Evolutionary conservation across 2,888 invertebrate species (phyloP).

Genomic region (Cephus pygmeus): DNA sequence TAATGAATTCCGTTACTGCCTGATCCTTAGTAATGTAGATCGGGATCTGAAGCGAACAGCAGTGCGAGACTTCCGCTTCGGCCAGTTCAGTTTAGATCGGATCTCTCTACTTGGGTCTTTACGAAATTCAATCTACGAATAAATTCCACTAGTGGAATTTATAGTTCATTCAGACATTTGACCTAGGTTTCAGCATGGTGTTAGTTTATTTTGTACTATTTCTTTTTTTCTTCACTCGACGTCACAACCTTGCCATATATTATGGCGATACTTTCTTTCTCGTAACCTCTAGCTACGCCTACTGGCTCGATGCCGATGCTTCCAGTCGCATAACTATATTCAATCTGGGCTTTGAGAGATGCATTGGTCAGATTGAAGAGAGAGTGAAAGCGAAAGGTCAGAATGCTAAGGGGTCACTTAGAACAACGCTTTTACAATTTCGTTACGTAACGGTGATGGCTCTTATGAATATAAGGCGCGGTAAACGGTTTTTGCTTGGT

Average conservation of each 20-base stretch:
- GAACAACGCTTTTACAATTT: constrained; percentile 54
- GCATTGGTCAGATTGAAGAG: constrained; percentile 35
- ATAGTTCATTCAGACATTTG: neutral
- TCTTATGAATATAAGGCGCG: neutral
- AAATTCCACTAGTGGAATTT: neutral
- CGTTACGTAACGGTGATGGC: constrained; percentile 42
- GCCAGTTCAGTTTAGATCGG: neutral
- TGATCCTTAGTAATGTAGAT: neutral
- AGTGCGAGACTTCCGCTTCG: neutral
- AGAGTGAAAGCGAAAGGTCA: constrained; percentile 66
- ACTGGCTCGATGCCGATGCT: neutral
- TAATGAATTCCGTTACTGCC: neutral
- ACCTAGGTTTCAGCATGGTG: neutral
- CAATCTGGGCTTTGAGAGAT: constrained; percentile 11
- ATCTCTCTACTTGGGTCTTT: neutral
- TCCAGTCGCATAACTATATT: neutral
- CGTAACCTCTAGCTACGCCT: neutral
- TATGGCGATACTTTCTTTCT: neutral
- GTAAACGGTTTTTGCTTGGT: neutral
- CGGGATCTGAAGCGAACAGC: neutral
- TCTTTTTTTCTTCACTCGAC: neutral
- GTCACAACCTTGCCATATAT: neutral
- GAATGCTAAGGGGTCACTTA: constrained; percentile 53
- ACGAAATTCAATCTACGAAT: neutral
- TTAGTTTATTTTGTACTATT: neutral